phyloP scores from a whole-genome alignment of 2,888 invertebrate species.

The Zele albiditarsus region DNA sequence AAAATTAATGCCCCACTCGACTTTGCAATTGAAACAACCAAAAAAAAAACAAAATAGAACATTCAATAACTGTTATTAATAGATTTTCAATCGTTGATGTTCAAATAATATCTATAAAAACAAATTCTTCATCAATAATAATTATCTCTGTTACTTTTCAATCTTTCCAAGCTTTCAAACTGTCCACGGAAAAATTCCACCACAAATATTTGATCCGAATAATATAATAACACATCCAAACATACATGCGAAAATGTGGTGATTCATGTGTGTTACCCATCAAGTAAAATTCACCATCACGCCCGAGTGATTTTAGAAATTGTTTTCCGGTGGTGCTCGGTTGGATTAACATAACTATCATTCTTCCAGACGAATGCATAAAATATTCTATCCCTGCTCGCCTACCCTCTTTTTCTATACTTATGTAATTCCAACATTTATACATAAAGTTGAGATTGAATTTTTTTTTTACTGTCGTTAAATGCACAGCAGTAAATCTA shows the following conservation, averaged over 20 bases:
- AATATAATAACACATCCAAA: neutral
- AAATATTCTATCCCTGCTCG: neutral
- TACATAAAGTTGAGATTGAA: constrained; percentile 22
- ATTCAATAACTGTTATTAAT: too few species aligned
- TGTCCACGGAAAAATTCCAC: neutral
- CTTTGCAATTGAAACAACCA: too few species aligned
- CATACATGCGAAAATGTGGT: neutral
- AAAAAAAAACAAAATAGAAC: too few species aligned
- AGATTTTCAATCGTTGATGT: too few species aligned
- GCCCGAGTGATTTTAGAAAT: constrained; percentile 10
- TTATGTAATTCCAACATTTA: constrained; percentile 20
- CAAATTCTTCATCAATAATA: too few species aligned
- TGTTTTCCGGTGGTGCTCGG: neutral
- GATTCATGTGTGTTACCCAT: neutral
- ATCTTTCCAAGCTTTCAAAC: too few species aligned
- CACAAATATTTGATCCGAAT: neutral
- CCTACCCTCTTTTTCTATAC: neutral
- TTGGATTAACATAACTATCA: constrained; percentile 32
- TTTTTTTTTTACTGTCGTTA: neutral
- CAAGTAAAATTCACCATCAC: neutral
- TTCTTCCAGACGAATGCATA: constrained; percentile 20
- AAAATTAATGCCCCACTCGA: too few species aligned
- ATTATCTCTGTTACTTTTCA: too few species aligned
- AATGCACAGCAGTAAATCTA: constrained; percentile 1
- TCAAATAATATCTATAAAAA: too few species aligned